Evolutionary conservation across 2,113 vertebrate species (phyloP), one percentile per base, ranked within the genome.

Genomic region (Lampris megalopsis): DNA sequence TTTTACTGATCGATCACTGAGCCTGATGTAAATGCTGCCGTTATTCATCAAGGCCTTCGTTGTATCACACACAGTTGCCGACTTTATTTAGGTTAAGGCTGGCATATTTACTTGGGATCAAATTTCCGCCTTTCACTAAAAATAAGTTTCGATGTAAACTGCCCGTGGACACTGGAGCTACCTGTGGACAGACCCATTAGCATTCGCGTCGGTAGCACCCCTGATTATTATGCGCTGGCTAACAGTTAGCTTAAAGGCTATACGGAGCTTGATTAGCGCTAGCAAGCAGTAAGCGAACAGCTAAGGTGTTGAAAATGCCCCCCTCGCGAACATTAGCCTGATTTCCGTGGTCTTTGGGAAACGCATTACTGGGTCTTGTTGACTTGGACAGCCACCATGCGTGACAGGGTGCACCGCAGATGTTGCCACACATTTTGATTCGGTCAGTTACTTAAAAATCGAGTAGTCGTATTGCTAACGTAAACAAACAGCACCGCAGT

Each of bases 401-500:
- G 1, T 4, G 5, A 47, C 8, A 6, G 4, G 1, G 37, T 37
- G 7, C 36, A 1, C 4, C 0, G 35, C 2, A 7, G 7, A 4
- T 48, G 47, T 7, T 38, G 41, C 3, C 1, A 9, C 3, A 1
- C 36, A 5, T 35, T 62, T 63, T 2, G 3, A 47, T 53, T 42
- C 0, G 1, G 4, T 4, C 3, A 4, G 0, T n/a, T 53, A 11
- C 7, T 50, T 60, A 2, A 53, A 9, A 59, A 58, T 1, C 3
- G 38, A 68, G n/a, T 1, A 36, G 65, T n/a, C 48, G 65, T 70
- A 60, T n/a, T 58, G 79, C 80, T 70, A 82, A 89, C 84, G 77
- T 91, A 90, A 91, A 92, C 88, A 93, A 91, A 91, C 73, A 52
- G 40, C 45, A 42, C 61, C 61, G 63, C n/a, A 50, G 50, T 43